Percentiles rank a stretch among this genome's conserved stretches.
phyloP scores from a whole-genome alignment of 2,888 invertebrate genomes.

The Myopa tessellatipennis region DNA sequence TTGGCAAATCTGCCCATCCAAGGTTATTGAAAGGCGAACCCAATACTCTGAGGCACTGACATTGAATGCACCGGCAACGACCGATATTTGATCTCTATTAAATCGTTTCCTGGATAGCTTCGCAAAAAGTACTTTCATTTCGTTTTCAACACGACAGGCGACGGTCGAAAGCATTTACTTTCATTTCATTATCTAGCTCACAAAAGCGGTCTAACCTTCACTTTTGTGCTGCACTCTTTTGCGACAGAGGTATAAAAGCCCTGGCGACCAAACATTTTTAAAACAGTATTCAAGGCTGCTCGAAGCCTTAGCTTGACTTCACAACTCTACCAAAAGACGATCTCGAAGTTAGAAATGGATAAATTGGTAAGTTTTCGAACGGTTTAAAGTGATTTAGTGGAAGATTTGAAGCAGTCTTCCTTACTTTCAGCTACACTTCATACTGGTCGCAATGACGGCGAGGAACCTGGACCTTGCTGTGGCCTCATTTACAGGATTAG shows the following conservation, averaged over 20 bases:
- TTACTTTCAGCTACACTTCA: slow-evolving; percentile 16
- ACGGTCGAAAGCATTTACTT: slow-evolving; percentile 26
- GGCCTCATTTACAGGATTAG: slow-evolving; percentile 44
- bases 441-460: slow-evolving; percentile 1
- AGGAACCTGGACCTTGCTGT: not conserved
- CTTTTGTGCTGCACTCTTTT: slow-evolving; percentile 20
- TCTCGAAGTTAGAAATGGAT: slow-evolving; percentile 2
- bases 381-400: too few relatives aligned
- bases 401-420: not conserved
- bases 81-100: slow-evolving; percentile 34
- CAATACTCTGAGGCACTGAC: slow-evolving; percentile 14
- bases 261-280: slow-evolving; percentile 11
- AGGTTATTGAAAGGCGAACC: not conserved
- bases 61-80: not conserved
- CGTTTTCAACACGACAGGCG: not conserved
- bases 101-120: slow-evolving; percentile 25
- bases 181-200: slow-evolving; percentile 5
- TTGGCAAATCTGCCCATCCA: too few relatives aligned
- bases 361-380: slow-evolving; percentile 15
- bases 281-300: slow-evolving; percentile 21
- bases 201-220: slow-evolving; percentile 23
- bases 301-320: not conserved
- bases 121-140: slow-evolving; percentile 39
- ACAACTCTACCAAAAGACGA: not conserved
- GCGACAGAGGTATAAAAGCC: slow-evolving; percentile 34